Percentiles rank a stretch among this genome's conserved stretches.
Conservation (phyloP, 2,797 vertebrate species). For the Silurus lanzhouensis region DNA sequence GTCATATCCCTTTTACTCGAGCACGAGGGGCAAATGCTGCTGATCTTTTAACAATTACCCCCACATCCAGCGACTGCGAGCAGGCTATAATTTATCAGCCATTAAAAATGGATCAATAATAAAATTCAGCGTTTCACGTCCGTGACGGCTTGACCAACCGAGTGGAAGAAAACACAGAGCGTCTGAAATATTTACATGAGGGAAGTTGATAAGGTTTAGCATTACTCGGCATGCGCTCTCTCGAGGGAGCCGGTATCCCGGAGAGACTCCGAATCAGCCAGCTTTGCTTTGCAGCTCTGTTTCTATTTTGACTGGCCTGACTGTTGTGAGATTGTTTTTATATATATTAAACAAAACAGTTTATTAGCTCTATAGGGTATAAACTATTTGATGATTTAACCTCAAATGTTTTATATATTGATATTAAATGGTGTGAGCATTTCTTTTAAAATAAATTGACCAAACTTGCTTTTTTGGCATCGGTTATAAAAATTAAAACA, state of each 20-base stretch:
- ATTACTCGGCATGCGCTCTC: constrained; percentile 59
- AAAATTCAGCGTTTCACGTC: constrained; percentile 64
- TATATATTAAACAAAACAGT: not conserved
- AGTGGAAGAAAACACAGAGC: constrained; percentile 63
- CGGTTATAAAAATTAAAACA: not conserved
- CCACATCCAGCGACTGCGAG: constrained; percentile 42
- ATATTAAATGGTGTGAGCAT: not conserved
- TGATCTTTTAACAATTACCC: constrained; percentile 66
- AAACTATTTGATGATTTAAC: too few species aligned
- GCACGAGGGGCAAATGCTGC: constrained; percentile 56
- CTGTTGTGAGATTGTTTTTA: constrained; percentile 15
- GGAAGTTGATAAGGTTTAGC: constrained; percentile 66
- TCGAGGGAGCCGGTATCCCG: constrained; percentile 47
- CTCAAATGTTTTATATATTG: too few species aligned
- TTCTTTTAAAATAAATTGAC: not conserved
- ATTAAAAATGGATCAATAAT: constrained; percentile 68
- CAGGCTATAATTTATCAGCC: constrained; percentile 64
- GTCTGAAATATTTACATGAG: constrained; percentile 68
- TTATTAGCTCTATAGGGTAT: not conserved
- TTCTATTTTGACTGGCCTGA: constrained; percentile 42
- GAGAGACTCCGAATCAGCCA: constrained; percentile 51
- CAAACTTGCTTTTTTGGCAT: not conserved
- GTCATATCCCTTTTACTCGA: constrained; percentile 54
- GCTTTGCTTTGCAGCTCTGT: constrained; percentile 37
- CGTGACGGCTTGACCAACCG: constrained; percentile 54